These are phyloP conservation scores for Chalcis sispes DNA, from an alignment of 2,888 invertebrate species.

Conservation along the genomic window DNA sequence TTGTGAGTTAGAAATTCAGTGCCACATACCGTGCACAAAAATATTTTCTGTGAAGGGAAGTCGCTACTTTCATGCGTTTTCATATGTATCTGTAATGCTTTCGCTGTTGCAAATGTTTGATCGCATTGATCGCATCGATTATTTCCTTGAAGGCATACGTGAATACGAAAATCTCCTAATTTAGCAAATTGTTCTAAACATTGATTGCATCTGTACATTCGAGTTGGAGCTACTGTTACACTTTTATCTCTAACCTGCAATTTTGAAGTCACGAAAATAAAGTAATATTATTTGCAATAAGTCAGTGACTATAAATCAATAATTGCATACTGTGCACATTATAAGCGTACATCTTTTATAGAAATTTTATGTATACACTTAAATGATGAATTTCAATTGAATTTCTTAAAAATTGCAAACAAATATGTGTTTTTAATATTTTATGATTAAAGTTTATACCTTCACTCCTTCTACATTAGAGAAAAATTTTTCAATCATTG, in stretches of 20 bases:
- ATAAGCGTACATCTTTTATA: not conserved
- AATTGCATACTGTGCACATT: not conserved
- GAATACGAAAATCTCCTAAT: constrained; percentile 75
- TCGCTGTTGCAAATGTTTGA: constrained; percentile 73
- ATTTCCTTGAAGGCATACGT: constrained; percentile 74
- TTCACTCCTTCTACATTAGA: constrained; percentile 73
- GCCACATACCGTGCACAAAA: constrained; percentile 81
- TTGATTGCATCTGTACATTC: constrained; percentile 76
- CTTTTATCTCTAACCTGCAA: constrained; percentile 69
- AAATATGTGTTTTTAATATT: no score
- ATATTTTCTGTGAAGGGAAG: constrained; percentile 70
- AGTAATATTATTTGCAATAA: not conserved
- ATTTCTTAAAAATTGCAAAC: no score
- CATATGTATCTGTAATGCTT: constrained; percentile 81
- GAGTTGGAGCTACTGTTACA: constrained; percentile 60
- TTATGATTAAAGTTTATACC: constrained; percentile 63
- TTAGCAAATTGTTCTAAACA: constrained; percentile 77
- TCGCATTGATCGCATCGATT: constrained; percentile 72
- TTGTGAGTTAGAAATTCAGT: constrained; percentile 84
- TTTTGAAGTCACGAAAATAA: not conserved
- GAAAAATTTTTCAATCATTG: constrained; percentile 75
- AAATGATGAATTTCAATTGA: no score
- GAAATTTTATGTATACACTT: no score
- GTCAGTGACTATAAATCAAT: no score
- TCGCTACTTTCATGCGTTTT: constrained; percentile 72